These are phyloP conservation scores for Hypercompe scribonia DNA, from an alignment of 2,888 invertebrate species.

Conservation along the genomic window DNA sequence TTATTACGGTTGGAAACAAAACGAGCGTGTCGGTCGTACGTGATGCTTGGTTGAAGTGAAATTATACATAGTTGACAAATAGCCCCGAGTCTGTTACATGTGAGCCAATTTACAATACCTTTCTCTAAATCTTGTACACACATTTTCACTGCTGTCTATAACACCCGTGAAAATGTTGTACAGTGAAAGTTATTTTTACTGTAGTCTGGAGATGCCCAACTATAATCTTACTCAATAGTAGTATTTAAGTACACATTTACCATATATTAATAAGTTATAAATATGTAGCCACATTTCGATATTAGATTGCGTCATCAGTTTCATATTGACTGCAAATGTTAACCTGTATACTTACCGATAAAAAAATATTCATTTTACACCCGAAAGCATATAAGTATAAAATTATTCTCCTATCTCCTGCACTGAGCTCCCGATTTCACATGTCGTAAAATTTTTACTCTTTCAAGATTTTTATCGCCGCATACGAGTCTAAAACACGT, in stretches of 20 bases:
- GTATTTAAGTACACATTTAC: not conserved
- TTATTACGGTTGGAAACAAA: conserved; percentile 50
- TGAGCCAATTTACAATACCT: conserved; percentile 70
- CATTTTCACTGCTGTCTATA: conserved; percentile 66
- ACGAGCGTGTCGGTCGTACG: conserved; percentile 36
- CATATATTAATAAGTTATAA: not conserved
- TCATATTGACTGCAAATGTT: conserved; percentile 60
- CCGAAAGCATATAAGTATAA: conserved; percentile 67
- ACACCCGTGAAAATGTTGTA: conserved; percentile 10
- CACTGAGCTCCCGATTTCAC: conserved; percentile 67
- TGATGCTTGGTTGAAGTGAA: conserved; percentile 59
- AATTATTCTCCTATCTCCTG: conserved; percentile 67
- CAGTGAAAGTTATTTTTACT: not conserved
- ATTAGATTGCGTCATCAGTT: conserved; percentile 49
- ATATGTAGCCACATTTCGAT: conserved; percentile 19
- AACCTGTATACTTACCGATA: conserved; percentile 57
- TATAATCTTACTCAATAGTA: not conserved
- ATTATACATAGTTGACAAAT: conserved; percentile 75
- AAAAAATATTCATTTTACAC: conserved; percentile 67
- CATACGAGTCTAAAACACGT: conserved; percentile 62
- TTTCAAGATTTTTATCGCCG: conserved; percentile 67
- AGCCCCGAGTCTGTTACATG: conserved; percentile 57
- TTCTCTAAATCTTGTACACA: conserved; percentile 67
- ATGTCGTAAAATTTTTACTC: conserved; percentile 73
- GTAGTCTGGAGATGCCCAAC: not conserved